phyloP scores from a whole-genome alignment of 23 tunicate genomes.

The Corella eumyota region DNA sequence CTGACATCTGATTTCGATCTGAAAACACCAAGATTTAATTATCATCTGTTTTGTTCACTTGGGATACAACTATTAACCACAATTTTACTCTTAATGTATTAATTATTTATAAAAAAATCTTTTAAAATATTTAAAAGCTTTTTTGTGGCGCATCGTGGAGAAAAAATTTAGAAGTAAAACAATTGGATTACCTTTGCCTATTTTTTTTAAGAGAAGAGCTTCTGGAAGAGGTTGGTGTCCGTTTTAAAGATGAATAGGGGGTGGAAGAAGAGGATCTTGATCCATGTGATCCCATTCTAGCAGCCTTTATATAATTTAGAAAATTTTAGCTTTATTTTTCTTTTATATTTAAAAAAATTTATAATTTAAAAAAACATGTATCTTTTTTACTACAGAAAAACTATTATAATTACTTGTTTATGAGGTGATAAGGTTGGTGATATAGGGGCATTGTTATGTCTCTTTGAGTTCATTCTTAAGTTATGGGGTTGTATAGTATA shows the following conservation, averaged over 20 bases:
- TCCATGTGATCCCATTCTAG: constrained; percentile 46
- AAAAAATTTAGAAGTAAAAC: no score
- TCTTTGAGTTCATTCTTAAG: constrained; percentile 33
- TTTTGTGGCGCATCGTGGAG: no score
- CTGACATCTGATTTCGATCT: constrained; percentile 73
- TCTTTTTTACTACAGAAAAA: not conserved
- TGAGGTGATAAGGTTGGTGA: constrained; percentile 72
- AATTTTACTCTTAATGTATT: not conserved
- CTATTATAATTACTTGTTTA: constrained; percentile 30
- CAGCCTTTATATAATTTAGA: constrained; percentile 20
- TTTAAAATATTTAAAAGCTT: not conserved
- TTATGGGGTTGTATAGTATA: constrained; percentile 34
- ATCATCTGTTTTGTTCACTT: no score
- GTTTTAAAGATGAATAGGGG: constrained; percentile 75
- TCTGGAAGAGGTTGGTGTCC: constrained; percentile 63
- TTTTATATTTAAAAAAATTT: no score
- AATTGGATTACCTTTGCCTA: constrained; percentile 77
- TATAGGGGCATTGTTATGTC: constrained; percentile 56
- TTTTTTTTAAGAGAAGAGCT: constrained; percentile 78
- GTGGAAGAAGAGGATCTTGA: constrained; percentile 71
- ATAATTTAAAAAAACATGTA: not conserved
- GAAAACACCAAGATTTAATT: no score
- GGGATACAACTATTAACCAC: not conserved
- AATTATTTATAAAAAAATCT: not conserved
- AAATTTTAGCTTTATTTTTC: no score